These are phyloP conservation scores for Saccostrea glomerata DNA, from an alignment of 1,140 invertebrate species.

Conservation along the genomic window DNA sequence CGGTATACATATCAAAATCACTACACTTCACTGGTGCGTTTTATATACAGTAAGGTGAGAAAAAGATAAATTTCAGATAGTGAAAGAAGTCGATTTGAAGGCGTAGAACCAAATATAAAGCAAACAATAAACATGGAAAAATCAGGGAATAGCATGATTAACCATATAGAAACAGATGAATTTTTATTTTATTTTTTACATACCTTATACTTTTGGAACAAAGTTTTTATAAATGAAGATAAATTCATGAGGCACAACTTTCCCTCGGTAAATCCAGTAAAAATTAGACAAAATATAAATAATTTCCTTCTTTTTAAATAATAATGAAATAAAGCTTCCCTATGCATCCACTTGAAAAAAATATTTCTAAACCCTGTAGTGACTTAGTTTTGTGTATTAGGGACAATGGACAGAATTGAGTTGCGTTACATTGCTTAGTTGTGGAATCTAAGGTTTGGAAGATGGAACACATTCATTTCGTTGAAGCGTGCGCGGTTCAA, in stretches of 20 bases:
- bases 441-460: slow-evolving; percentile 34
- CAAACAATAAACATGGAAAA: slow-evolving; percentile 9
- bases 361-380: not conserved
- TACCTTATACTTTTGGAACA: slow-evolving; percentile 6
- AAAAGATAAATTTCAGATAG: not conserved
- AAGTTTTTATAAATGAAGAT: not conserved
- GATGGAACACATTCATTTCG: slow-evolving; percentile 46
- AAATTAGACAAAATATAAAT: not conserved
- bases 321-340: not conserved
- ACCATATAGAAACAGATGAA: slow-evolving; percentile 13
- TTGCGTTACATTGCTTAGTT: slow-evolving; percentile 25
- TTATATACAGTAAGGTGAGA: not conserved
- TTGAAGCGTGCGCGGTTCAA: slow-evolving; percentile 53
- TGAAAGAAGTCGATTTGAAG: slow-evolving; percentile 12
- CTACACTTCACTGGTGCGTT: no score
- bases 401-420: slow-evolving; percentile 10
- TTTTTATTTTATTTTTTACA: not conserved
- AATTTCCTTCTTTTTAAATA: not conserved
- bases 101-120: slow-evolving; percentile 17
- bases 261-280: slow-evolving; percentile 19
- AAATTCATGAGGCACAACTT: not conserved
- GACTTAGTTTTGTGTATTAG: not conserved
- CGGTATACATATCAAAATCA: not conserved
- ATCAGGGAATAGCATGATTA: not conserved
- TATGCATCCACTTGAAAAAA: slow-evolving; percentile 8